Base-by-base conservation (phyloP, 2,113 vertebrate species). In the Archocentrus centrarchus region DNA sequence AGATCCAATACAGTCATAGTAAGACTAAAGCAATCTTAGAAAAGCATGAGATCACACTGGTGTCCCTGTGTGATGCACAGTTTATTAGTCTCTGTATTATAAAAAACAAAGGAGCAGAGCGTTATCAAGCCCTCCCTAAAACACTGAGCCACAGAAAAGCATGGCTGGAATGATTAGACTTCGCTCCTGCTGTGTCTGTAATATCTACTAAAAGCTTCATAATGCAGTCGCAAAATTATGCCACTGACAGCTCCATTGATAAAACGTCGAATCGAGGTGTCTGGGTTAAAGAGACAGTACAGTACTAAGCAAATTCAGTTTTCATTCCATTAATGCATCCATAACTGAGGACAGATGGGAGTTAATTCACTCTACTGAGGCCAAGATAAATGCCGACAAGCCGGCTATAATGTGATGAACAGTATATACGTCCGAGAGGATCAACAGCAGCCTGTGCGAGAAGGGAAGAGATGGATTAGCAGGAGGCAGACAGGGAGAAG, bases 391-490 rank as follows among this genome's bases (percentile, higher is more conserved):
- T 41, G 66, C 66, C 59, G 66, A 30, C 64, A 66, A 60, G 58
- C 41, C 7, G 9, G 77, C 63, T 35, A 30, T n/a, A 50, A 75
- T 37, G 18, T 27, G 57, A 44, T 70, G 63, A 82, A 59, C n/a
- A 30, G 75, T 30, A 68, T 11, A 44, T 37, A 84, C 27, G 15
- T 59, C 53, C 11, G 11, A 83, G 10, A 30, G 80, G 81, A 89
- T 85, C 89, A 32, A 82, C 44, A 79, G 81, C 60, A 66, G 81
- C 47, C 73, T 73, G 70, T 62, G 79, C 15, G 17, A 32, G 83
- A 62, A 82, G 78, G 15, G 59, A 79, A 76, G 61, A 77, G 79
- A 79, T 79, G 80, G 85, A 93, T 90, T 91, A 91, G 24, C 59
- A 17, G 53, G 55, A 80, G 66, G 53, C 58, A 7, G 82, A 57